Percentiles rank a stretch among this genome's conserved stretches.
These are phyloP conservation scores for Arrhopalites spinosus DNA, from an alignment of 2,888 invertebrate species.

Conservation along the genomic window DNA sequence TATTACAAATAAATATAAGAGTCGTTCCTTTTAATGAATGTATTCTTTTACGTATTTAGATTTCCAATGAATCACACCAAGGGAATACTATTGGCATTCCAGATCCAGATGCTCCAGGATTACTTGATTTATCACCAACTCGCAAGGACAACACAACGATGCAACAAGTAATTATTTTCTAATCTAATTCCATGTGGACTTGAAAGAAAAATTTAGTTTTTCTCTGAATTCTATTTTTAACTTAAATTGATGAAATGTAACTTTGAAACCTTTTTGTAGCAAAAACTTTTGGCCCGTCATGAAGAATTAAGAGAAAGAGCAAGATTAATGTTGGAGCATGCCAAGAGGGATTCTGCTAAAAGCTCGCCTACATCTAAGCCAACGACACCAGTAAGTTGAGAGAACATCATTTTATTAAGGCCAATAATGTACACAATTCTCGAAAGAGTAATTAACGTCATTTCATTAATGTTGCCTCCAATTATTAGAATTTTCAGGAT, in stretches of 20 bases:
- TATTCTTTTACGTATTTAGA: too few relatives aligned
- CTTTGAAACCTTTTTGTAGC: constrained; percentile 55
- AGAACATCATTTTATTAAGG: neutral
- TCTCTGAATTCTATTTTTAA: neutral
- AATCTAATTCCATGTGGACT: neutral
- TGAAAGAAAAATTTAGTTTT: constrained; percentile 1
- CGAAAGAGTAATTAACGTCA: too few relatives aligned
- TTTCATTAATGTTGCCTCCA: neutral
- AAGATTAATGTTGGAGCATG: constrained; percentile 75
- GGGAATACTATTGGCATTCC: constrained; percentile 53
- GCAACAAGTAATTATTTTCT: constrained; percentile 47
- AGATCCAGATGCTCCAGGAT: constrained; percentile 51
- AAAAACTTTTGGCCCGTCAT: constrained; percentile 78
- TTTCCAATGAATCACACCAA: too few relatives aligned
- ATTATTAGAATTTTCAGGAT: constrained; percentile 60
- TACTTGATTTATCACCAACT: constrained; percentile 59
- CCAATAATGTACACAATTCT: neutral
- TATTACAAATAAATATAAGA: too few relatives aligned
- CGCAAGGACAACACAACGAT: constrained; percentile 52
- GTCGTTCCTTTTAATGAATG: too few relatives aligned
- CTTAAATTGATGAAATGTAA: neutral
- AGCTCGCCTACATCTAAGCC: constrained; percentile 55
- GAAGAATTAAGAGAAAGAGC: constrained; percentile 85
- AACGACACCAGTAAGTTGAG: constrained; percentile 50
- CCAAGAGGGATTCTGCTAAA: constrained; percentile 66